A percentile compares a stretch with the other conserved stretches of the same genome.
Evolutionary conservation across 2,888 invertebrate genomes (phyloP).

Genomic region (Dolichopus griseipennis): DNA sequence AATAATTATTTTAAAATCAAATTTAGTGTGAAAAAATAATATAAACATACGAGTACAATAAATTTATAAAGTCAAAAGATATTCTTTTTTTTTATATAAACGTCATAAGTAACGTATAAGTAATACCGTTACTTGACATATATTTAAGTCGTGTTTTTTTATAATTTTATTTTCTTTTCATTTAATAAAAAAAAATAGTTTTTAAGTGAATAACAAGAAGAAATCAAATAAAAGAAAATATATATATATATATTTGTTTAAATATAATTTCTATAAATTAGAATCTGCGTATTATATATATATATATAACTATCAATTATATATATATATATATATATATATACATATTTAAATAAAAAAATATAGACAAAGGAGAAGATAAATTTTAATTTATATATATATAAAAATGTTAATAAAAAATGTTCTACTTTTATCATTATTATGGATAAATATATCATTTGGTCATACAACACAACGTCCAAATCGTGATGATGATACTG

Average conservation of each 20-base stretch:
- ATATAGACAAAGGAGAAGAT: not conserved
- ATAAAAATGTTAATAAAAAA: conserved; percentile 13
- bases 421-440: conserved; percentile 30
- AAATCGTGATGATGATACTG: conserved; percentile 39
- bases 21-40: too few species aligned
- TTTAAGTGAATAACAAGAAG: too few species aligned
- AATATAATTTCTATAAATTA: not conserved
- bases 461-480: conserved; percentile 33
- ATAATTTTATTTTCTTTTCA: too few species aligned
- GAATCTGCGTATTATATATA: not conserved
- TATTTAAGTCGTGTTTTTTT: not conserved
- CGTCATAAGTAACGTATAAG: not conserved
- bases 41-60: too few species aligned
- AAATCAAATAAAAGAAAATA: not conserved
- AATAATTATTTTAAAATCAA: too few species aligned
- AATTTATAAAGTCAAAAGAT: too few species aligned
- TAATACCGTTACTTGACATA: not conserved
- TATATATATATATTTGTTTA: not conserved
- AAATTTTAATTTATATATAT: not conserved
- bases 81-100: not conserved
- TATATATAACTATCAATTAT: too few species aligned
- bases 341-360: not conserved
- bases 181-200: too few species aligned
- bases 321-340: not conserved
- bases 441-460: conserved; percentile 33